Evolutionary conservation across 1,140 invertebrate species (phyloP).

Genomic region (Drosophila mayri): DNA sequence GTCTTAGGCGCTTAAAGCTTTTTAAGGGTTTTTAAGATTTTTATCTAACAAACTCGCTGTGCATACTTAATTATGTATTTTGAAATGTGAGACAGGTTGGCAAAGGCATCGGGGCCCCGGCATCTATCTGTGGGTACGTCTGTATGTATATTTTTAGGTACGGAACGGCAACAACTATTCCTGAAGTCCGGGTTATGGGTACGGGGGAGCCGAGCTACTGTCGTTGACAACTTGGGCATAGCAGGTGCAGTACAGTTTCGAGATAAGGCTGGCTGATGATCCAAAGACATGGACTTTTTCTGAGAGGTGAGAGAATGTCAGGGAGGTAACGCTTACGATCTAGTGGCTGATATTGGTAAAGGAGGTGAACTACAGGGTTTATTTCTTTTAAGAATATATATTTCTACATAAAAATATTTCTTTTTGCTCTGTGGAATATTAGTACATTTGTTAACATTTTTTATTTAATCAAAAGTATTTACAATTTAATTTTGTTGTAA

Average conservation of each 20-base stretch:
- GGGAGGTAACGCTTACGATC: slow-evolving; percentile 22
- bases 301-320: slow-evolving; percentile 26
- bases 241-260: slow-evolving; percentile 64
- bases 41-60: slow-evolving; percentile 83
- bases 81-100: slow-evolving; percentile 83
- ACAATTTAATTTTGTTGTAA: too few species aligned
- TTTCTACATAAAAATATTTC: too few species aligned
- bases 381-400: background rate
- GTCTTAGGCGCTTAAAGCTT: slow-evolving; percentile 83
- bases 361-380: too few species aligned
- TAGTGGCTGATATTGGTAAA: background rate
- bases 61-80: slow-evolving; percentile 84
- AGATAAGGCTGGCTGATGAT: slow-evolving; percentile 35
- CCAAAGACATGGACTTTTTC: slow-evolving; percentile 10
- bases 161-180: slow-evolving; percentile 34
- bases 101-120: slow-evolving; percentile 50
- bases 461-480: too few species aligned
- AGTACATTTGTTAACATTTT: too few species aligned
- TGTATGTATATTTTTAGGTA: slow-evolving; percentile 35
- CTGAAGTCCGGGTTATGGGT: slow-evolving; percentile 23
- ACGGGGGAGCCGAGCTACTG: slow-evolving; percentile 64
- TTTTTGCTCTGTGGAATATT: too few species aligned
- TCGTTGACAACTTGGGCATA: slow-evolving; percentile 70
- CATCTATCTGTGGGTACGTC: slow-evolving; percentile 23
- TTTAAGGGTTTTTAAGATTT: slow-evolving; percentile 84